phyloP scores from a whole-genome alignment of 1,140 invertebrate genomes.

The Halesus radiatus region DNA sequence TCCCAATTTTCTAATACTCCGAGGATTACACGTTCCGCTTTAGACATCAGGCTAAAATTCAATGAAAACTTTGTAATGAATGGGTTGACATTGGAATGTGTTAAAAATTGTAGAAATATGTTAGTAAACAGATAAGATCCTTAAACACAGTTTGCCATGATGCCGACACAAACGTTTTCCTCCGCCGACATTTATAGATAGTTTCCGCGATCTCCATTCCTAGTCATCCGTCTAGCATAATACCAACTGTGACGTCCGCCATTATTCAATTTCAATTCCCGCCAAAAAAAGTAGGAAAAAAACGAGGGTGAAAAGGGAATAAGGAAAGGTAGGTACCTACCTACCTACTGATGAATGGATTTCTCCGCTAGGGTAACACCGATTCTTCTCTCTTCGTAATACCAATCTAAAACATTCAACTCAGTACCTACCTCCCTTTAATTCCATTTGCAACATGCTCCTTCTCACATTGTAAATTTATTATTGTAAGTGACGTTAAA shows the following conservation, averaged over 20 bases:
- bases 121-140: not conserved
- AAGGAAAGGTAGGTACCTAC: conserved; percentile 50
- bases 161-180: conserved; percentile 61
- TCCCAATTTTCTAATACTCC: too few relatives aligned
- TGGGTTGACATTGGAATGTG: too few relatives aligned
- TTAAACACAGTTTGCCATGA: not conserved
- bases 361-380: conserved; percentile 27
- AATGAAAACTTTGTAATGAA: too few relatives aligned
- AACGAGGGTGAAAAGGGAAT: conserved; percentile 48
- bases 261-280: conserved; percentile 70
- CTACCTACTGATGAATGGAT: conserved; percentile 54
- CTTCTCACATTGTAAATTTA: not conserved
- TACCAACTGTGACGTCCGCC: conserved; percentile 68
- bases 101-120: too few relatives aligned
- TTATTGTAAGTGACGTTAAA: not conserved
- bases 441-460: conserved; percentile 22
- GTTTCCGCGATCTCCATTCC: conserved; percentile 63
- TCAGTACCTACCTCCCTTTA: not conserved
- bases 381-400: conserved; percentile 20
- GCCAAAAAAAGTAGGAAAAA: conserved; percentile 62
- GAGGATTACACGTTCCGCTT: too few relatives aligned
- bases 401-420: conserved; percentile 31
- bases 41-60: too few relatives aligned
- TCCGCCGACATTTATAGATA: conserved; percentile 56
- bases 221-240: conserved; percentile 69